Conservation (phyloP, 2,888 invertebrate species). For the Silvanus unidentatus region DNA sequence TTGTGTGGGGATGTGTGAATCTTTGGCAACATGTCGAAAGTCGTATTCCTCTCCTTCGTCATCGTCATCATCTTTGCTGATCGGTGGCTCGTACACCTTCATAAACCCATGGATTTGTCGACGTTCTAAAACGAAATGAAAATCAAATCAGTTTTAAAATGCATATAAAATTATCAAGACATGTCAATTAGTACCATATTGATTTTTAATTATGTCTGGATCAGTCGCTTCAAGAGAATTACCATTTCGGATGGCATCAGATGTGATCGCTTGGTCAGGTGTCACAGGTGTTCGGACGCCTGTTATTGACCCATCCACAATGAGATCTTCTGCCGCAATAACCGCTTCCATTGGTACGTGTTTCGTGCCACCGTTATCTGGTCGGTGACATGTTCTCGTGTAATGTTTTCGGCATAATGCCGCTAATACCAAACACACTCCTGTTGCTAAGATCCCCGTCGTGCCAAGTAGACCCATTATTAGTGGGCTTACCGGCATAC, state of each 20-base stretch:
- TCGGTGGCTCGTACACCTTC: constrained; percentile 53
- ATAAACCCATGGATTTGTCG: constrained; percentile 50
- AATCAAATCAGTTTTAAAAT: too few relatives aligned
- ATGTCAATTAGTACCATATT: constrained; percentile 70
- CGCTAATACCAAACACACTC: constrained; percentile 70
- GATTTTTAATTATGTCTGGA: constrained; percentile 82
- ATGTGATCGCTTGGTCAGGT: constrained; percentile 40
- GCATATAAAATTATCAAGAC: constrained; percentile 1
- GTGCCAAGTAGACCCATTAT: constrained; percentile 71
- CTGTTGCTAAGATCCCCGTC: constrained; percentile 68
- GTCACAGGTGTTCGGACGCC: constrained; percentile 43
- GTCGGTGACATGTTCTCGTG: constrained; percentile 35
- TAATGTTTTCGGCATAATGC: constrained; percentile 57
- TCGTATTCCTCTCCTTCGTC: constrained; percentile 44
- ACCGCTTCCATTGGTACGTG: constrained; percentile 46
- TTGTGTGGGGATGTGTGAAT: constrained; percentile 42
- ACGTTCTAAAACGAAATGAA: too few relatives aligned
- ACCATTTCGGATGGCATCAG: constrained; percentile 47
- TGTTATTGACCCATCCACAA: constrained; percentile 41
- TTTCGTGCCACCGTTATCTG: constrained; percentile 34
- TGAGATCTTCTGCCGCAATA: constrained; percentile 42
- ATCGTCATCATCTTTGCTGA: constrained; percentile 48
- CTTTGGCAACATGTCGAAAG: constrained; percentile 47
- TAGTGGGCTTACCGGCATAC: constrained; percentile 66
- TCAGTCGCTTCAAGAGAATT: constrained; percentile 62